Percentiles rank a stretch among this genome's conserved stretches.
Evolutionary conservation across 2,888 invertebrate genomes (phyloP).

Genomic region (Blastobasis lacticolella): DNA sequence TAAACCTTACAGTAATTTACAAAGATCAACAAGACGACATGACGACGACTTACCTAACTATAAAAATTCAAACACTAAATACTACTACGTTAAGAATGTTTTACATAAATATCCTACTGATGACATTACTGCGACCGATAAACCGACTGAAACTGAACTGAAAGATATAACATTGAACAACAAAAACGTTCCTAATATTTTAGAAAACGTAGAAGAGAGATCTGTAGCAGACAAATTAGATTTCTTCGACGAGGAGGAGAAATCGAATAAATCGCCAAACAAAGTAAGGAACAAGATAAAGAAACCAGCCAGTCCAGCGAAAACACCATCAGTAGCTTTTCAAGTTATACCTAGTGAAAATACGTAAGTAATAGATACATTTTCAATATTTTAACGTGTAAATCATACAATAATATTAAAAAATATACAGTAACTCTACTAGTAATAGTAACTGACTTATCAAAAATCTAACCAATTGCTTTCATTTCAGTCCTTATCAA

Average conservation of each 20-base stretch:
- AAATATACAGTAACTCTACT: background rate
- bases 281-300: slow-evolving; percentile 28
- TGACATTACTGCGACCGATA: slow-evolving; percentile 20
- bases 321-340: slow-evolving; percentile 62
- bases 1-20: slow-evolving; percentile 44
- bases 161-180: slow-evolving; percentile 17
- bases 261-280: slow-evolving; percentile 18
- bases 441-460: background rate
- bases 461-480: slow-evolving; percentile 1
- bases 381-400: background rate
- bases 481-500: slow-evolving; percentile 52
- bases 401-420: too few relatives aligned
- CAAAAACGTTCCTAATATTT: slow-evolving; percentile 23
- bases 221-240: slow-evolving; percentile 43
- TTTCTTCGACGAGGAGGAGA: slow-evolving; percentile 37
- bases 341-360: slow-evolving; percentile 69
- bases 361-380: slow-evolving; percentile 35
- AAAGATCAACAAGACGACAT: slow-evolving; percentile 57
- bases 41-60: slow-evolving; percentile 36
- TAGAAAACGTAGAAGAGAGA: slow-evolving; percentile 41
- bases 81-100: slow-evolving; percentile 60
- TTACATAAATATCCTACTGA: slow-evolving; percentile 50
- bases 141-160: slow-evolving; percentile 15
- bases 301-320: slow-evolving; percentile 39
- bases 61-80: slow-evolving; percentile 40